Evolutionary conservation across 2,888 invertebrate genomes (phyloP).

Genomic region (Patella caerulea): DNA sequence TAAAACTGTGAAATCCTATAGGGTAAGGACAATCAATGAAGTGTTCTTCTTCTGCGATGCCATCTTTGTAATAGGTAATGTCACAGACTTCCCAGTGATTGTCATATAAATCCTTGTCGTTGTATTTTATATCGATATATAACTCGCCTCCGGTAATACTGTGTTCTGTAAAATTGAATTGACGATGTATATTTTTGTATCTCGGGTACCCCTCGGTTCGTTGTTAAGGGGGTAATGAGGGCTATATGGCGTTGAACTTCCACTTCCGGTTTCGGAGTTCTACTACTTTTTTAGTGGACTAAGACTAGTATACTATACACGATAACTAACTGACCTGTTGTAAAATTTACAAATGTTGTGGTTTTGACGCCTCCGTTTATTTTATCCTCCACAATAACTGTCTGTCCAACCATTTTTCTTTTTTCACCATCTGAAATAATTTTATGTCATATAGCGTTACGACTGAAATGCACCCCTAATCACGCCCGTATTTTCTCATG

Average conservation of each 20-base stretch:
- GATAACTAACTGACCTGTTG: slow-evolving; percentile 46
- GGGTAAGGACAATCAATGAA: slow-evolving; percentile 60
- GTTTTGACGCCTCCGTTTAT: slow-evolving; percentile 54
- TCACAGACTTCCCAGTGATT: slow-evolving; percentile 64
- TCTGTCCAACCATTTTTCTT: slow-evolving; percentile 51
- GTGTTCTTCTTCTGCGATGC: slow-evolving; percentile 48
- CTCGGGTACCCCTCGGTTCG: too few relatives aligned
- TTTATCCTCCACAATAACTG: slow-evolving; percentile 51
- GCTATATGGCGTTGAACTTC: too few relatives aligned
- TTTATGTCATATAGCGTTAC: too few relatives aligned
- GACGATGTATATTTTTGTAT: too few relatives aligned
- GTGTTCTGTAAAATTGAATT: slow-evolving; percentile 37
- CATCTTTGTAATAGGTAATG: slow-evolving; percentile 43
- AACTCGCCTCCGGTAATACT: slow-evolving; percentile 54
- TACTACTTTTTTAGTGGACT: too few relatives aligned
- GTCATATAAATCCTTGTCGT: slow-evolving; percentile 57
- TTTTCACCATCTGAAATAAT: slow-evolving; percentile 49
- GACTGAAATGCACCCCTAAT: too few relatives aligned
- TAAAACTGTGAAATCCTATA: slow-evolving; percentile 47
- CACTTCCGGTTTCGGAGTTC: too few relatives aligned
- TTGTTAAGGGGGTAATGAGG: too few relatives aligned
- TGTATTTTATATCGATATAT: slow-evolving; percentile 56
- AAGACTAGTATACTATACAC: too few relatives aligned
- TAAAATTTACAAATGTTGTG: slow-evolving; percentile 56
- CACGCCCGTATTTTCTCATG: too few relatives aligned